Conservation (phyloP, 2,113 vertebrate genomes). For the Ictalurus furcatus region DNA sequence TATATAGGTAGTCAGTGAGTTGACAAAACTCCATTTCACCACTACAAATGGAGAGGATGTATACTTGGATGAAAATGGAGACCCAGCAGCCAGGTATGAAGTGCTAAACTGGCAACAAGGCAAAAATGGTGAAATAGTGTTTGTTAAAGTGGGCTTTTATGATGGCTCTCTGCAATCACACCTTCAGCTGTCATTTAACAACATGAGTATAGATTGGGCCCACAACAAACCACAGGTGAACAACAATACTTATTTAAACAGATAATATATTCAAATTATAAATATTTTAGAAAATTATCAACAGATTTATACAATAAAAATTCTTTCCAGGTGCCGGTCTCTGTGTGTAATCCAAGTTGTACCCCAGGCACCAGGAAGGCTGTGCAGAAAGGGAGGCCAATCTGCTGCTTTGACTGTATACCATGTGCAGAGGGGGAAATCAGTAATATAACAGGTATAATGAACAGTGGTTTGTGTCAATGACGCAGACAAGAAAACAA, state of each 20-base stretch:
- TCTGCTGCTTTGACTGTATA: slow-evolving; percentile 60
- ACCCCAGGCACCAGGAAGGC: slow-evolving; percentile 50
- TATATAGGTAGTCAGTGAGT: slow-evolving; percentile 50
- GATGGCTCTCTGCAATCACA: slow-evolving; percentile 51
- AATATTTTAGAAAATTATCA: neutral
- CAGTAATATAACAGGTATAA: slow-evolving; percentile 56
- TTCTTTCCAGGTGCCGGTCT: slow-evolving; percentile 54
- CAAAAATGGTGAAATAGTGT: slow-evolving; percentile 43
- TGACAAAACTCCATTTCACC: slow-evolving; percentile 51
- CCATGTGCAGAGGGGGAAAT: slow-evolving; percentile 56
- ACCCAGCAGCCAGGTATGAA: slow-evolving; percentile 58
- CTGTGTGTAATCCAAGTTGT: slow-evolving; percentile 56
- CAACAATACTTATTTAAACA: neutral
- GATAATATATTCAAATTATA: neutral
- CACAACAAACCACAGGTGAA: slow-evolving; percentile 40
- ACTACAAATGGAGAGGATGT: slow-evolving; percentile 45
- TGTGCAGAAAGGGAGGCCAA: slow-evolving; percentile 54
- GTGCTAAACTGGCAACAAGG: slow-evolving; percentile 57
- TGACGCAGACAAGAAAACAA: slow-evolving; percentile 8
- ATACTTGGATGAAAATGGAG: slow-evolving; percentile 59
- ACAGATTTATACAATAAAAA: neutral
- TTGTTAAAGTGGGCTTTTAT: slow-evolving; percentile 58
- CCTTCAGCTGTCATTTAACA: slow-evolving; percentile 53
- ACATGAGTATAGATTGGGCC: slow-evolving; percentile 51
- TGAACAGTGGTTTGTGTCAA: neutral